phyloP scores from a whole-genome alignment of 2,797 vertebrate genomes.

The Enoplosus armatus region DNA sequence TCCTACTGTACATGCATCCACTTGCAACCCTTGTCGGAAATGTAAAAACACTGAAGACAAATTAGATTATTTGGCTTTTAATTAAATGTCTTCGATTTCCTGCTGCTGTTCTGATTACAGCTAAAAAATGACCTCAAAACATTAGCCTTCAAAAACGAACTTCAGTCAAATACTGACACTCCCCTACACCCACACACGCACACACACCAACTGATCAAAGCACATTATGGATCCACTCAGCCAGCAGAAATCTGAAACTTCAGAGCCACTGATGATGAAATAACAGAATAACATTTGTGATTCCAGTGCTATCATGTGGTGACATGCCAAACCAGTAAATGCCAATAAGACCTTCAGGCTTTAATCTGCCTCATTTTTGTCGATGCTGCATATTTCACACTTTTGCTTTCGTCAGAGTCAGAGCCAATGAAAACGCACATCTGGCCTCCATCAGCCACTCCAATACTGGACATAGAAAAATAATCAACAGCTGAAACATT shows the following conservation, averaged over 20 bases:
- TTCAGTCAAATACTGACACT: not conserved
- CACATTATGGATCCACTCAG: not conserved
- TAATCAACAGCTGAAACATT: conserved; percentile 27
- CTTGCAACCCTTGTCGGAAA: not conserved
- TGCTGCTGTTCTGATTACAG: not conserved
- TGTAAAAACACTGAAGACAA: not conserved
- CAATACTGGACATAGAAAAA: conserved; percentile 45
- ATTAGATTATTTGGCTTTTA: not conserved
- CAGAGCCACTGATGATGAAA: not conserved
- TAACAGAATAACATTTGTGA: not conserved
- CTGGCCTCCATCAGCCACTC: conserved; percentile 72
- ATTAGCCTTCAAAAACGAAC: not conserved
- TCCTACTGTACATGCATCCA: not conserved
- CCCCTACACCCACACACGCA: not conserved
- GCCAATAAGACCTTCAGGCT: conserved; percentile 22
- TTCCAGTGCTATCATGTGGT: not conserved
- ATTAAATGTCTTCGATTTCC: not conserved
- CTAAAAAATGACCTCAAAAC: conserved; percentile 16
- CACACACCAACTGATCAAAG: conserved; percentile 17
- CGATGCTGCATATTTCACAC: conserved; percentile 32
- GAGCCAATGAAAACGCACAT: conserved; percentile 69
- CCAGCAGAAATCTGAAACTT: conserved; percentile 21
- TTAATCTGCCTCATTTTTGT: conserved; percentile 26
- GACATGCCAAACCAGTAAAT: conserved; percentile 29
- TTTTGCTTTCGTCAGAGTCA: conserved; percentile 24